phyloP scores from a whole-genome alignment of 2,888 invertebrate species.

The Biston stratarius region DNA sequence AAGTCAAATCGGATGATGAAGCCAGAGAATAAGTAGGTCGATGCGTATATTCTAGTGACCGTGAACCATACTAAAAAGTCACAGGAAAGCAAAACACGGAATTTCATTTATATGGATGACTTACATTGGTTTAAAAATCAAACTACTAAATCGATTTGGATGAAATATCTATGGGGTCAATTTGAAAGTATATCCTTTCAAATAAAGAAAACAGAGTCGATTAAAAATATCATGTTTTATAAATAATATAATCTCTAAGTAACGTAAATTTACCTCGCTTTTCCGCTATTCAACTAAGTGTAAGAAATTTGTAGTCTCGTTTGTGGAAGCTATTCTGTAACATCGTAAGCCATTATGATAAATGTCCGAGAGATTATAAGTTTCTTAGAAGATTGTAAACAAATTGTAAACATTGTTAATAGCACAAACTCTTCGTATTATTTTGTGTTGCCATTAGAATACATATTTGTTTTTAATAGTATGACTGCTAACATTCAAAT shows the following conservation, averaged over 20 bases:
- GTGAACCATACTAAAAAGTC: too few relatives aligned
- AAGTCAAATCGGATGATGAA: too few relatives aligned
- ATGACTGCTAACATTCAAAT: background rate
- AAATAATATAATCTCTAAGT: background rate
- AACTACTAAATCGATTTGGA: too few relatives aligned
- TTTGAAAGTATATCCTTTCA: too few relatives aligned
- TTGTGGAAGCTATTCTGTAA: constrained; percentile 11
- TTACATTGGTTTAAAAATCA: too few relatives aligned
- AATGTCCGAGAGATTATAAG: constrained; percentile 24
- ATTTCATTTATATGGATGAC: too few relatives aligned
- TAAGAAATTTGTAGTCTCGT: background rate
- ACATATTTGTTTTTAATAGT: constrained; percentile 5
- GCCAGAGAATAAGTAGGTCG: too few relatives aligned
- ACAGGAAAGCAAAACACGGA: too few relatives aligned
- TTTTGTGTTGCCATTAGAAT: constrained; percentile 6
- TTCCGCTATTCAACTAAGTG: background rate
- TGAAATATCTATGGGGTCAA: too few relatives aligned
- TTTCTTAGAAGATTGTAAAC: constrained; percentile 23
- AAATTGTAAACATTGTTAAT: background rate
- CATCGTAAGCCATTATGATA: constrained; percentile 14
- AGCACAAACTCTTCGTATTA: background rate
- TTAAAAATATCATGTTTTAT: too few relatives aligned
- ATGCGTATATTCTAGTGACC: too few relatives aligned
- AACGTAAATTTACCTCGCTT: background rate
- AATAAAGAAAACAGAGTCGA: too few relatives aligned